Evolutionary conservation across 1,140 invertebrate species (phyloP).

Genomic region (Trichonephila clavata): DNA sequence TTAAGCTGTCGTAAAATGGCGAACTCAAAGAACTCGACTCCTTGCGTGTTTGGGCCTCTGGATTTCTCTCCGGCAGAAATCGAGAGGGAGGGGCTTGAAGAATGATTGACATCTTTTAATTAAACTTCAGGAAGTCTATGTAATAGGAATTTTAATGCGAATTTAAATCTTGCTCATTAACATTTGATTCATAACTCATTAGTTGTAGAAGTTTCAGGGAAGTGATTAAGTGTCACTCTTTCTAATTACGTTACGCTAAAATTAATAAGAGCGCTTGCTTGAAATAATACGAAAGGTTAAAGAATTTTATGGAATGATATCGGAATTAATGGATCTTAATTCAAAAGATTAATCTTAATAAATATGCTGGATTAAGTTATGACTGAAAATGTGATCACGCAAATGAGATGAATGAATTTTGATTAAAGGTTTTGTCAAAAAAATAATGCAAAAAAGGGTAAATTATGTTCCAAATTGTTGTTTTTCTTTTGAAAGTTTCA

Average conservation of each 20-base stretch:
- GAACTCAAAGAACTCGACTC: not conserved
- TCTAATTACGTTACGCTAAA: not conserved
- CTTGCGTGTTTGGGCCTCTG: not conserved
- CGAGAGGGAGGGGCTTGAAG: constrained; percentile 27
- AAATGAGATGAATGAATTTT: not conserved
- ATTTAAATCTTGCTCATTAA: constrained; percentile 43
- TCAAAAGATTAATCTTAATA: no score
- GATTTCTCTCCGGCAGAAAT: not conserved
- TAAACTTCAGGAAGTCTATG: constrained; percentile 24
- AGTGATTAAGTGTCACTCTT: not conserved
- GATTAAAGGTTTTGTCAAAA: not conserved
- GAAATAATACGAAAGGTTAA: not conserved
- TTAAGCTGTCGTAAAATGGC: constrained; percentile 63
- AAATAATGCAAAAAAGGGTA: no score
- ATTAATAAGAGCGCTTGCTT: not conserved
- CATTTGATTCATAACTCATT: constrained; percentile 38
- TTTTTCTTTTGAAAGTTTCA: no score
- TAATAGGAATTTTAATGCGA: constrained; percentile 62
- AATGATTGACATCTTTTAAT: constrained; percentile 63
- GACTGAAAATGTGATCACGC: no score
- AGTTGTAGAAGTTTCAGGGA: not conserved
- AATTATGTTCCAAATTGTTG: no score
- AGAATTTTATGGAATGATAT: not conserved
- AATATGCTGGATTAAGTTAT: no score
- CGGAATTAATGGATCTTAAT: no score